phyloP scores from a whole-genome alignment of 2,888 invertebrate genomes.

The Glomeris marginata region DNA sequence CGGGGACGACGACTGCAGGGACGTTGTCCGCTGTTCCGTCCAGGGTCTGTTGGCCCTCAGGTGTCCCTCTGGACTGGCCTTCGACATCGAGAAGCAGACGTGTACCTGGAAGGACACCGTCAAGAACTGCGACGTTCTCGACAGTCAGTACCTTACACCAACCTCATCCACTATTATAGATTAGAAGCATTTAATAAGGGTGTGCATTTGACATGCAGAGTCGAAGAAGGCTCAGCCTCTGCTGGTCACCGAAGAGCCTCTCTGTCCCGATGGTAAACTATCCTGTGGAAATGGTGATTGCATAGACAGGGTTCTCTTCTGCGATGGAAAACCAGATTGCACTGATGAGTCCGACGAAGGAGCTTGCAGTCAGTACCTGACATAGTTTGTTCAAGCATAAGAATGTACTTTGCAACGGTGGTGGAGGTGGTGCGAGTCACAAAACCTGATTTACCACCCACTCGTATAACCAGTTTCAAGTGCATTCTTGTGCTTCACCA shows the following conservation, averaged over 20 bases:
- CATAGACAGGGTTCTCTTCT: constrained; percentile 78
- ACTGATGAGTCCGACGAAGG: constrained; percentile 91
- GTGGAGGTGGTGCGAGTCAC: too few relatives aligned
- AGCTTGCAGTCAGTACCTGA: constrained; percentile 67
- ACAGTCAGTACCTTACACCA: constrained; percentile 91
- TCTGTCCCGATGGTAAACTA: constrained; percentile 76
- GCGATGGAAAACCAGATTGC: constrained; percentile 83
- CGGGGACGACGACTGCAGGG: constrained; percentile 74
- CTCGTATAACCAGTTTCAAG: too few relatives aligned
- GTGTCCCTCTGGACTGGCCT: constrained; percentile 79
- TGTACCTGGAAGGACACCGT: constrained; percentile 95
- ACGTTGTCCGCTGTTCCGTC: constrained; percentile 63
- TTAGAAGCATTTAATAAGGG: background rate
- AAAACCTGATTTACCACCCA: too few relatives aligned
- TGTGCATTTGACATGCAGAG: constrained; percentile 42
- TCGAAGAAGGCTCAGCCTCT: constrained; percentile 77
- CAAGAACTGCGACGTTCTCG: constrained; percentile 83
- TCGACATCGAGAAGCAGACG: constrained; percentile 86
- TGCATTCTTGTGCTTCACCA: too few relatives aligned
- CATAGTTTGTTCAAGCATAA: too few relatives aligned
- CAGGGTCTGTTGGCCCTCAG: constrained; percentile 64
- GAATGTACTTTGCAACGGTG: too few relatives aligned
- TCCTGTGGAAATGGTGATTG: constrained; percentile 87
- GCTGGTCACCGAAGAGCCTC: constrained; percentile 81
- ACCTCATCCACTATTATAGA: too few relatives aligned